Evolutionary conservation across 1,140 invertebrate species (phyloP), one percentile per base, ranked within the genome.

Genomic region (Aleiodes sp.): DNA sequence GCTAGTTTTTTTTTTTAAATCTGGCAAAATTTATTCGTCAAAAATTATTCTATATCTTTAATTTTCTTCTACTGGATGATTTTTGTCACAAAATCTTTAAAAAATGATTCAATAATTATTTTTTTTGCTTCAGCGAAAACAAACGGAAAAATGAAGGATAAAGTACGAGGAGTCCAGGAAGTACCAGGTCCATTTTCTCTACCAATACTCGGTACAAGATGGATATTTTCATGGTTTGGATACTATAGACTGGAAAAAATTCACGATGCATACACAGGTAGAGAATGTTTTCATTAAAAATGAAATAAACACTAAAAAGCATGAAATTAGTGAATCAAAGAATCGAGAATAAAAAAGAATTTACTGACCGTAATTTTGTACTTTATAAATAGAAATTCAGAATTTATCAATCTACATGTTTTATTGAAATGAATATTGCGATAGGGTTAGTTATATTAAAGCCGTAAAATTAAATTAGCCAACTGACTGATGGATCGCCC

Each of bases 211-310:
- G 94, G 94, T 1, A 94, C 94, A 4, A 88, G 89, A 52, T 96
- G 94, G 94, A 89, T 92, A 14, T 95, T 93, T 79, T 88, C 86
- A 1, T 75, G 72, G 31, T 88, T 92, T 78, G 90, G 91, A 8
- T 83, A 87, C 39, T 95, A 94, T 76, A 88, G 88, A 72, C 87
- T 94, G 81, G 89, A 89, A 62, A 92, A 93, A 77, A 84, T 95
- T 26, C 94, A 95, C 80, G 91, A 94, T 73, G 92, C 92, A 65
- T 94, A 95, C 81, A 87, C 89, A 89, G 92, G 92, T 92, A 89
- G 88, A 70, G 14, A 56, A 43, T 68, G 60, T 43, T 26, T 33
- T 59, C 65, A 35, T 24, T 41, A 62, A 65, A 21, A 46, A 35
- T 56, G 63, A 52, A 21, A 19, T n/a, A 10, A 65, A 39, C n/a